These are phyloP conservation scores for Metallyticus violacea DNA, from an alignment of 2,888 invertebrate genomes.

Conservation along the genomic window DNA sequence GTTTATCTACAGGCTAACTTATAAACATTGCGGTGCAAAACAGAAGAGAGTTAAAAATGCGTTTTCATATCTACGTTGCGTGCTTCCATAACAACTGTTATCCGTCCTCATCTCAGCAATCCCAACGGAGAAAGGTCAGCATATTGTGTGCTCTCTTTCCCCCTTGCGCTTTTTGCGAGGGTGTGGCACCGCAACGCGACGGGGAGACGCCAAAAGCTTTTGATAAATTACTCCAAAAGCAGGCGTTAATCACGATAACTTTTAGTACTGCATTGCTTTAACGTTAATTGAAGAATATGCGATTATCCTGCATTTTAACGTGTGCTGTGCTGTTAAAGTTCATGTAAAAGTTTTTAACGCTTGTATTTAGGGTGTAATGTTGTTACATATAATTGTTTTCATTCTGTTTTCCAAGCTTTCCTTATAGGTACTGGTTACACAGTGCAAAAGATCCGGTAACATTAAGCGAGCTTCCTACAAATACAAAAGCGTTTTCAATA, in stretches of 20 bases:
- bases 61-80: background rate
- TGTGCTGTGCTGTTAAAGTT: too few species aligned
- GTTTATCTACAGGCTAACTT: background rate
- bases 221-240: background rate
- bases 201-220: background rate
- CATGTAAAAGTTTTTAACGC: too few species aligned
- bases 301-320: too few species aligned
- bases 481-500: too few species aligned
- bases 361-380: too few species aligned
- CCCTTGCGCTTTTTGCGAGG: background rate
- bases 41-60: background rate
- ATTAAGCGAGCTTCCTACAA: too few species aligned
- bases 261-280: background rate
- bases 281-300: too few species aligned
- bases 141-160: background rate
- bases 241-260: background rate
- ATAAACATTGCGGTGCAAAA: background rate
- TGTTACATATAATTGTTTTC: too few species aligned
- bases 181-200: background rate
- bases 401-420: too few species aligned
- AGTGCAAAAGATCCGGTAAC: too few species aligned
- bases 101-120: background rate
- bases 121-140: background rate
- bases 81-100: background rate
- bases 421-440: too few species aligned